Base-by-base conservation (phyloP, 2,113 vertebrate species). In the Mustela nigripes region DNA sequence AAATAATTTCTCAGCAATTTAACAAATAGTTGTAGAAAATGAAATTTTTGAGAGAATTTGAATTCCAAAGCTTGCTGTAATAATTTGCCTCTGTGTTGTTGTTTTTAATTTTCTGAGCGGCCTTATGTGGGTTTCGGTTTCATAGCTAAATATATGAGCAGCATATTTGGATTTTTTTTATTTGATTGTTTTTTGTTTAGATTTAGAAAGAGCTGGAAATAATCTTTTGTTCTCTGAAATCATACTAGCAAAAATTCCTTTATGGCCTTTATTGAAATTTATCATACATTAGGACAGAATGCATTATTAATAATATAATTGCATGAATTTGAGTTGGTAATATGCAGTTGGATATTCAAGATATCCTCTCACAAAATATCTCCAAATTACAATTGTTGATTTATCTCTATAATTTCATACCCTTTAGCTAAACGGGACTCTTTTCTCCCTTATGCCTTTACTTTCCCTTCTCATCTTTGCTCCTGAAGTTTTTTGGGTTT, bases 1-100 rank as follows among this genome's bases (percentile, higher is more conserved):
- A 93, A 94, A 93, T 89, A 78, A 96, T 63, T 85, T 96, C 96
- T 91, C 48, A 89, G 50, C 69, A 95, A 86, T 97, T 93, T 93
- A 89, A 76, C 86, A 89, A 96, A 73, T 24, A 88, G 91, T 80
- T 81, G 53, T 80, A 90, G 71, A 78, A 94, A 95, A 71, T 85
- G 84, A 92, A 97, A 84, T 83, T 73, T 90, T 83, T 92, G 26
- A 94, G 91, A 26, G 69, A 50, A 42, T 92, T 65, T 97, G 69
- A 96, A 95, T 83, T 90, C 58, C 87, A 89, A 53, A 92, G 56
- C 71, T 95, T 63, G 62, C 31, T 33, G 26, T 97, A 95, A 93
- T 89, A 63, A 83, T 6, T 39, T 95, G 21, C n/a, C 21, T 56
- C 11, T 65, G 42, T 67, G 45, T 62, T 28, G 22, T 50, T 69